Base-by-base conservation (phyloP, 2,797 vertebrate genomes). In the Acrossocheilus wenchowensis region DNA sequence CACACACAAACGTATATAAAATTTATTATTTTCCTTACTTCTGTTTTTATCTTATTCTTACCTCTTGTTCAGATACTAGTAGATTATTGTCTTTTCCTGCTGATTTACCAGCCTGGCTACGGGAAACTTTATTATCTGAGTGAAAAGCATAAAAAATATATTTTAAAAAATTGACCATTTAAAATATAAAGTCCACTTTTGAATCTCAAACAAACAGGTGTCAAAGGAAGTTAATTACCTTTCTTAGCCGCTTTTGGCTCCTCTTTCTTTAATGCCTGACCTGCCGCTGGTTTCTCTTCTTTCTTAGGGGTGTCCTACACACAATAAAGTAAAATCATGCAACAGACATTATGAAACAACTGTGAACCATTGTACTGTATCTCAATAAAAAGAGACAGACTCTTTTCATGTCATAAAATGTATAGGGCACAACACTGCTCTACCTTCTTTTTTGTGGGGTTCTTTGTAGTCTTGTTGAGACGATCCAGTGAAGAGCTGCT, bases 401-500 rank as follows among this genome's bases (percentile, higher is more conserved):
- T 57, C 36, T 41, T 23, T 30, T 75, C 19, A 4, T 11, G 26
- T 36, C 15, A 34, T 64, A 11, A 60, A 30, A 43, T 50, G 26
- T 30, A n/a, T 73, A 62, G 5, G 6, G 0, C 45, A 26, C 8
- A n/a, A 60, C 21, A 30, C 39, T 19, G 26, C 36, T 43, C 3
- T 82, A 93, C 97, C 93, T 95, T 97, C 86, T 95, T 97, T 87
- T 93, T 96, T 83, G 60, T 0, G 4, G 78, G 2, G 45, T 52
- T 45, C 85, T 92, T 97, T 10, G 87, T 72, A 0, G 54, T 64
- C 91, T 96, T 97, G 90, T 90, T 94, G 68, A 89, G 14, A 57
- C 86, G 87, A 6, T 93, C 94, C 0, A 89, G 15, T 23, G 93
- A 88, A 0, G 69, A 41, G 64, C 30, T 91, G 92, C 93, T 92